Conservation (phyloP, 2,797 vertebrate genomes). For the Lepilemur septentrionalis region DNA sequence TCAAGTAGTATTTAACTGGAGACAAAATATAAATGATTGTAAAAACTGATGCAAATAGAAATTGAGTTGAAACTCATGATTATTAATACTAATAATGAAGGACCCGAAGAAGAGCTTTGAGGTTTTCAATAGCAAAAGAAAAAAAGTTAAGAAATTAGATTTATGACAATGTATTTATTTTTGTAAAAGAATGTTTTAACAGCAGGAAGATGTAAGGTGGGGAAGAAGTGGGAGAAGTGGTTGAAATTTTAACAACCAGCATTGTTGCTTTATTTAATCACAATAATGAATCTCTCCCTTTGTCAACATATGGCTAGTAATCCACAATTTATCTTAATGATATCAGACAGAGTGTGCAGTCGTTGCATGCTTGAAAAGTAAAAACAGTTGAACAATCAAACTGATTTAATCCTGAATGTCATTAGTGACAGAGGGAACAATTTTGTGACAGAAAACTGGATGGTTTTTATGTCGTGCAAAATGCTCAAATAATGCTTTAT, state of each 20-base stretch:
- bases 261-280: not conserved
- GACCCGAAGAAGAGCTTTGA: not conserved
- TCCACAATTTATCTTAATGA: constrained; percentile 28
- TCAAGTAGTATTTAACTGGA: constrained; percentile 3
- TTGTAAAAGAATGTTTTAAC: not conserved
- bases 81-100: not conserved
- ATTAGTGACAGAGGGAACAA: not conserved
- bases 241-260: not conserved
- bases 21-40: not conserved
- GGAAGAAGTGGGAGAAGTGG: not conserved
- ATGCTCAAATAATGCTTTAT: not conserved
- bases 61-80: not conserved
- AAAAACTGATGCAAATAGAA: not conserved
- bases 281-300: not conserved
- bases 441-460: not conserved
- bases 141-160: not conserved
- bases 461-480: not conserved
- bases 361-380: not conserved
- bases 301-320: not conserved
- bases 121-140: constrained; percentile 6
- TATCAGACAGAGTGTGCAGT: not conserved
- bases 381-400: not conserved
- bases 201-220: not conserved
- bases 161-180: not conserved
- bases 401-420: not conserved